Evolutionary conservation across 1,140 invertebrate genomes (phyloP).

Genomic region (Drosophila orena): DNA sequence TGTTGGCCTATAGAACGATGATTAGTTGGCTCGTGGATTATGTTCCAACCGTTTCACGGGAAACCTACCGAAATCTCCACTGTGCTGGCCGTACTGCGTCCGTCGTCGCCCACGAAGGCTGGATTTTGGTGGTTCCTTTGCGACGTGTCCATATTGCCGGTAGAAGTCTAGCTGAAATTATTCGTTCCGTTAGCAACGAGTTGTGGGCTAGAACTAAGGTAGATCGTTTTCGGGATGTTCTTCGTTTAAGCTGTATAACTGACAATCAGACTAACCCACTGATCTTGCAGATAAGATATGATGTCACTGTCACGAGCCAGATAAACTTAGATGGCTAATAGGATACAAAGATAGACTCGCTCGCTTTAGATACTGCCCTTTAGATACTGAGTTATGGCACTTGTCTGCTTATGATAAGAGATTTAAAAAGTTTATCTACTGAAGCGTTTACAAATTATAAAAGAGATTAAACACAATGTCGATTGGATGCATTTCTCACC

Average conservation of each 20-base stretch:
- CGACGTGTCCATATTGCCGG: slow-evolving; percentile 53
- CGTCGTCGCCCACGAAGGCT: slow-evolving; percentile 77
- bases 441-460: not conserved
- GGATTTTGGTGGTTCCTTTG: slow-evolving; percentile 65
- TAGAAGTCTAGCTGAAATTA: slow-evolving; percentile 9
- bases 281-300: slow-evolving; percentile 38
- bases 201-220: slow-evolving; percentile 31
- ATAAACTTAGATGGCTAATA: slow-evolving; percentile 18
- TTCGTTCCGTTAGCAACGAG: slow-evolving; percentile 37
- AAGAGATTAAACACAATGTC: not conserved
- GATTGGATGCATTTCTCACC: too few relatives aligned
- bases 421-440: not conserved
- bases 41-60: not conserved
- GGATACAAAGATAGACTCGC: not conserved
- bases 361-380: slow-evolving; percentile 21
- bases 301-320: slow-evolving; percentile 52
- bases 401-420: not conserved
- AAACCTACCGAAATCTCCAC: slow-evolving; percentile 67
- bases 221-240: slow-evolving; percentile 7
- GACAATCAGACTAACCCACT: slow-evolving; percentile 61
- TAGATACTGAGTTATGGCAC: slow-evolving; percentile 34
- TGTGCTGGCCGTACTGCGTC: slow-evolving; percentile 70
- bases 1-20: slow-evolving; percentile 43
- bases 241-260: slow-evolving; percentile 59
- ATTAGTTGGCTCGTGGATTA: slow-evolving; percentile 54